Conservation (phyloP, 1,140 invertebrate genomes). For the Apis mellifera region Amel_HAv3.1 CM009932.2:5109501-5110000, state of each 20-base stretch:
- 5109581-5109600: background rate
- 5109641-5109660: slow-evolving; percentile 36
- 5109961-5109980: slow-evolving; percentile 63
- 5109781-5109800: slow-evolving; percentile 51
- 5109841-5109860: slow-evolving; percentile 10
- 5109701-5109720: slow-evolving; percentile 38
- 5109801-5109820: slow-evolving; percentile 51
- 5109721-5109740: slow-evolving; percentile 53
- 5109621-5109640: slow-evolving; percentile 38
- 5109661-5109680: slow-evolving; percentile 29
- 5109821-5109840: background rate
- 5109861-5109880: background rate
- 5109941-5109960: slow-evolving; percentile 64
- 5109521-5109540: background rate
- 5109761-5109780: slow-evolving; percentile 48
- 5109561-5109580: background rate
- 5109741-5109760: slow-evolving; percentile 65
- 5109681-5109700: slow-evolving; percentile 35
- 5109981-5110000: slow-evolving; percentile 66
- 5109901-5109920: slow-evolving; percentile 66
- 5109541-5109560: background rate
- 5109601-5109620: slow-evolving; percentile 10
- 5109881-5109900: slow-evolving; percentile 39
- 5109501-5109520: too few species aligned
- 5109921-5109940: slow-evolving; percentile 65